phyloP scores from a whole-genome alignment of 1,140 invertebrate species.

The Dendrolimus kikuchii region DNA sequence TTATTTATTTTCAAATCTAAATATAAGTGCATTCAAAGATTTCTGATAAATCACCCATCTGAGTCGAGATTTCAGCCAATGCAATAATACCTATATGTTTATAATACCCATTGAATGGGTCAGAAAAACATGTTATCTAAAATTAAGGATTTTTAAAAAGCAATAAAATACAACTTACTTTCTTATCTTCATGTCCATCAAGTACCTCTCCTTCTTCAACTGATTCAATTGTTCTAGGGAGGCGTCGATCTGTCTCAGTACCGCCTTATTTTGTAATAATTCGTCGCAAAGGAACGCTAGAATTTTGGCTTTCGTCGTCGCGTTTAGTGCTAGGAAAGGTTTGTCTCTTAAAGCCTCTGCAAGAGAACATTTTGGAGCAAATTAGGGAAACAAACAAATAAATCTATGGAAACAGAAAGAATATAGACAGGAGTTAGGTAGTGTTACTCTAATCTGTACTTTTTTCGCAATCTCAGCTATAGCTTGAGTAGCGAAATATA shows the following conservation, averaged over 20 bases:
- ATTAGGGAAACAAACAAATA: not conserved
- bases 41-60: too few species aligned
- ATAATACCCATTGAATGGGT: too few species aligned
- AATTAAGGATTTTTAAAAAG: not conserved
- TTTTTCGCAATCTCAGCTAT: too few species aligned
- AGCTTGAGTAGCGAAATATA: too few species aligned
- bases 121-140: too few species aligned
- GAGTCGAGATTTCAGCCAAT: too few species aligned
- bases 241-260: slow-evolving; percentile 85
- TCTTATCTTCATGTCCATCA: slow-evolving; percentile 89
- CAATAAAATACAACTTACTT: slow-evolving; percentile 76
- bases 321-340: slow-evolving; percentile 89
- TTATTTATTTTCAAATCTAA: too few species aligned
- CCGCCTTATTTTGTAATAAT: slow-evolving; percentile 91
- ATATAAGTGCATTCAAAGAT: too few species aligned
- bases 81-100: too few species aligned
- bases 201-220: slow-evolving; percentile 84
- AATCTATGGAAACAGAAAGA: too few species aligned
- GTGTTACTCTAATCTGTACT: too few species aligned
- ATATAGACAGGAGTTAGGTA: too few species aligned
- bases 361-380: not conserved
- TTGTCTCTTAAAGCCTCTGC: slow-evolving; percentile 83
- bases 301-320: slow-evolving; percentile 90
- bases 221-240: slow-evolving; percentile 84
- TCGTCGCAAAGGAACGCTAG: slow-evolving; percentile 95